Percentiles rank a stretch among this genome's conserved stretches.
phyloP scores from a whole-genome alignment of 2,888 invertebrate species.

The Drosophila tripunctata region DNA sequence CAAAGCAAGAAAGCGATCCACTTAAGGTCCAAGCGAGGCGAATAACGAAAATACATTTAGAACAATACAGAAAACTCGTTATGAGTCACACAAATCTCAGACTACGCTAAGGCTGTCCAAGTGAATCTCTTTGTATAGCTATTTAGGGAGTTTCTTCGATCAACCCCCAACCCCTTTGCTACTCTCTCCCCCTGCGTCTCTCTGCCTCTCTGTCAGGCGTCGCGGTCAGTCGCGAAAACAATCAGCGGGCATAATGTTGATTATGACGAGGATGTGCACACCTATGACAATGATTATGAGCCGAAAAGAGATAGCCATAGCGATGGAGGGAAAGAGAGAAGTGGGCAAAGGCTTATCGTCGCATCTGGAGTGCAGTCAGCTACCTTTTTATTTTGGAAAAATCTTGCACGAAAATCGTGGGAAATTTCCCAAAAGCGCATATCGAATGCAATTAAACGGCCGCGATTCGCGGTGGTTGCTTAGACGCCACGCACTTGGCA shows the following conservation, averaged over 20 bases:
- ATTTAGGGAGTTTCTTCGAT: constrained; percentile 49
- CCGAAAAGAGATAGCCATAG: constrained; percentile 18
- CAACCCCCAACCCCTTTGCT: constrained; percentile 51
- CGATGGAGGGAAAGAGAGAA: constrained; percentile 8
- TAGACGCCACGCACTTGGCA: constrained; percentile 46
- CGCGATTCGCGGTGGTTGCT: constrained; percentile 72
- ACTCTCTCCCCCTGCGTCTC: background rate
- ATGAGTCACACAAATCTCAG: constrained; percentile 78
- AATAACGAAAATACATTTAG: constrained; percentile 50
- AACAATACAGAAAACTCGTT: constrained; percentile 66
- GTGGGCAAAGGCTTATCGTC: constrained; percentile 34
- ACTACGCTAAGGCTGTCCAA: constrained; percentile 49
- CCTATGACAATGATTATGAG: constrained; percentile 39
- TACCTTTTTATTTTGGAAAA: constrained; percentile 51
- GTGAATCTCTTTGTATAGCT: constrained; percentile 30
- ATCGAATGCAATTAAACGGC: constrained; percentile 76
- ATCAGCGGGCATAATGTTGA: constrained; percentile 68
- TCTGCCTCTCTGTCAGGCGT: constrained; percentile 11
- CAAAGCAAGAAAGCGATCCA: constrained; percentile 53
- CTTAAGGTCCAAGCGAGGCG: constrained; percentile 74
- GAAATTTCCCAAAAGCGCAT: constrained; percentile 77
- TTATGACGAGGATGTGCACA: constrained; percentile 50
- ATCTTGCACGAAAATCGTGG: constrained; percentile 75
- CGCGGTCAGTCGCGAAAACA: constrained; percentile 77
- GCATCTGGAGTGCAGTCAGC: constrained; percentile 33